Base-by-base conservation (phyloP, 2,888 invertebrate genomes). In the Agonopterix heracliana region DNA sequence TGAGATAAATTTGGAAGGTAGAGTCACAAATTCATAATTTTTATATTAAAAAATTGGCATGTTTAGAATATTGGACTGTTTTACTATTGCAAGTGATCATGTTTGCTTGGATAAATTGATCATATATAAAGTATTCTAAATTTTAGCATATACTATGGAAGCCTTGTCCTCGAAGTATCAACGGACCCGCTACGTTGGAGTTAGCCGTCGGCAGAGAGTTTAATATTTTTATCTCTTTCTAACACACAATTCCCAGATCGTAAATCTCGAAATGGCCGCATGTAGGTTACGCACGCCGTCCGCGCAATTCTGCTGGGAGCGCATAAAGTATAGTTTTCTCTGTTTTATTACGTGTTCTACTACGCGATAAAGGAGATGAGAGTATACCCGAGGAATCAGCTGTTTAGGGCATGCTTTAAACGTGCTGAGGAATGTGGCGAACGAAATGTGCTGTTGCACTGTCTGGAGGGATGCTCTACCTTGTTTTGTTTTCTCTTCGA, bases 231-330 rank as follows among this genome's bases (percentile, higher is more conserved):
- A 79, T 89, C 89, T 78, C 87, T 69, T 71, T 89, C 89, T 78
- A 81, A 84, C 89, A 79, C 84, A 82, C 87, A 89, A 87, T 89
- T 89, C 89, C 89, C 89, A 89, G 89, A 78, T 89, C 89, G 89
- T 89, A 89, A 89, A 89, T 89, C 88, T 87, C 77, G 89, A 89
- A 89, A 89, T 87, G 89, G 89, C 89, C 89, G 88, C 89, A 88
- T 89, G 87, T 89, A 89, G 89, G 87, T 89, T 89, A 89, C 88
- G 89, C 85, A 85, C 87, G 86, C 83, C 82, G 85, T 81, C 81
- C 82, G 80, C 83, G 83, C 81, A 74, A 78, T 77, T 77, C 81
- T 75, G 63, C 78, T 59, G 78, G 78, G 81, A 84, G 85, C 82
- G 78, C 84, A 84, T 87, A 88, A 88, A 87, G 70, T 87, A 87